Percentiles rank a stretch among this genome's conserved stretches.
These are phyloP conservation scores for Troides aeacus DNA, from an alignment of 2,888 invertebrate genomes.

Conservation along the genomic window DNA sequence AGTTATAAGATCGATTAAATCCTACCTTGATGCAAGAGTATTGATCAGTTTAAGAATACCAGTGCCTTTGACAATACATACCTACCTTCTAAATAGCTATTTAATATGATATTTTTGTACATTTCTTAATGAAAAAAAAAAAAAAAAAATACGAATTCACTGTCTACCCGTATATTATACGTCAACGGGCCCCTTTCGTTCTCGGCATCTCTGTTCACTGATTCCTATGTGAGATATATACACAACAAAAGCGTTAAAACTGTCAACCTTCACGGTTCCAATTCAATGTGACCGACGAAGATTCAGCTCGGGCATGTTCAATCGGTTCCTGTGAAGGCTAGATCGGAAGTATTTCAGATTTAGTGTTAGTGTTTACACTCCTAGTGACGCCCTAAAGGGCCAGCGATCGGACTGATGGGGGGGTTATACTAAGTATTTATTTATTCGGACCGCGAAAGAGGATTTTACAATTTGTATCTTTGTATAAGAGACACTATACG, in stretches of 20 bases:
- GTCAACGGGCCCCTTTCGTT: slow-evolving; percentile 39
- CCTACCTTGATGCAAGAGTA: slow-evolving; percentile 51
- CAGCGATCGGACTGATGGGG: slow-evolving; percentile 67
- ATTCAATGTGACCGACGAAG: slow-evolving; percentile 12
- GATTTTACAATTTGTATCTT: slow-evolving; percentile 80
- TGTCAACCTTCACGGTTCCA: slow-evolving; percentile 20
- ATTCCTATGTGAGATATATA: slow-evolving; percentile 35
- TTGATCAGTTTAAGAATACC: slow-evolving; percentile 65
- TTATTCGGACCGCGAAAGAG: slow-evolving; percentile 73
- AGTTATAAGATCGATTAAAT: slow-evolving; percentile 40
- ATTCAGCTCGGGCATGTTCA: slow-evolving; percentile 36
- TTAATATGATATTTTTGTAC: slow-evolving; percentile 75
- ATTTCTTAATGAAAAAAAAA: slow-evolving; percentile 60
- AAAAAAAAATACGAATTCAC: slow-evolving; percentile 57
- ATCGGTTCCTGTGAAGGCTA: slow-evolving; percentile 58
- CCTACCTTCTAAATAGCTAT: slow-evolving; percentile 70
- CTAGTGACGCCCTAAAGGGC: slow-evolving; percentile 63
- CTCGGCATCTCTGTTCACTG: slow-evolving; percentile 29
- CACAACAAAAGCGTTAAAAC: slow-evolving; percentile 30
- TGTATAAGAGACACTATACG: slow-evolving; percentile 77
- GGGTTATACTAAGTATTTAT: slow-evolving; percentile 74
- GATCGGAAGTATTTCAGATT: slow-evolving; percentile 59
- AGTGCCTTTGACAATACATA: slow-evolving; percentile 79
- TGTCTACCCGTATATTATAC: slow-evolving; percentile 42
- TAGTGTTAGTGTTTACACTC: slow-evolving; percentile 53